Conservation (phyloP, 2,888 invertebrate species). For the Antheraea yamamai region DNA sequence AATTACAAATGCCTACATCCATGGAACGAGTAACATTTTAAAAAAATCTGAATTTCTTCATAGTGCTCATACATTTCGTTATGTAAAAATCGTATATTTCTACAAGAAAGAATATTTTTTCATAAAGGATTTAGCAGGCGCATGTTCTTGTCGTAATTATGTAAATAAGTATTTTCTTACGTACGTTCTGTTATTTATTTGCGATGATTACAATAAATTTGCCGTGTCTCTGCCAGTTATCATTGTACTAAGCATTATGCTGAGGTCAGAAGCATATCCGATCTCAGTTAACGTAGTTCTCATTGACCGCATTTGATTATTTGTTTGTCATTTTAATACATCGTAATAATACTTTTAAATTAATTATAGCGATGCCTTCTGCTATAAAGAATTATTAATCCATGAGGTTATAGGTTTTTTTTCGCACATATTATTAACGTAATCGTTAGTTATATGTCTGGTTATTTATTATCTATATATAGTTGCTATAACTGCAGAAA, state of each 20-base stretch:
- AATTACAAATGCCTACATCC: too few species aligned
- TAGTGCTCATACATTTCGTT: too few species aligned
- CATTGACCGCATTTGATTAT: constrained; percentile 39
- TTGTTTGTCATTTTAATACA: constrained; percentile 35
- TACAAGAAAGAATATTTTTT: too few species aligned
- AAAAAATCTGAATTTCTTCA: too few species aligned
- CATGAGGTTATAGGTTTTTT: too few species aligned
- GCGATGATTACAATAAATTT: background rate
- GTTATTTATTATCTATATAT: too few species aligned
- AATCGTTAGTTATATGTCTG: too few species aligned
- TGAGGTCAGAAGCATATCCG: constrained; percentile 19
- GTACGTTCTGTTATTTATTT: background rate
- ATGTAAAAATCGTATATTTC: too few species aligned
- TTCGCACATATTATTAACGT: too few species aligned
- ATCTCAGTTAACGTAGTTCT: constrained; percentile 27
- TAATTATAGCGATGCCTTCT: background rate
- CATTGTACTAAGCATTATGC: constrained; percentile 23
- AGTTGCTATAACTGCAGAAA: too few species aligned
- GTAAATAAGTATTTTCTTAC: background rate
- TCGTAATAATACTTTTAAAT: constrained; percentile 20
- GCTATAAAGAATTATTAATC: background rate
- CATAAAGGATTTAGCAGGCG: background rate
- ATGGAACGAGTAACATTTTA: too few species aligned
- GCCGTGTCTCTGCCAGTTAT: constrained; percentile 22
- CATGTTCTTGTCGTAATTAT: background rate